These are phyloP conservation scores for Champsocephalus esox DNA, from an alignment of 2,797 vertebrate species.

Conservation along the genomic window DNA sequence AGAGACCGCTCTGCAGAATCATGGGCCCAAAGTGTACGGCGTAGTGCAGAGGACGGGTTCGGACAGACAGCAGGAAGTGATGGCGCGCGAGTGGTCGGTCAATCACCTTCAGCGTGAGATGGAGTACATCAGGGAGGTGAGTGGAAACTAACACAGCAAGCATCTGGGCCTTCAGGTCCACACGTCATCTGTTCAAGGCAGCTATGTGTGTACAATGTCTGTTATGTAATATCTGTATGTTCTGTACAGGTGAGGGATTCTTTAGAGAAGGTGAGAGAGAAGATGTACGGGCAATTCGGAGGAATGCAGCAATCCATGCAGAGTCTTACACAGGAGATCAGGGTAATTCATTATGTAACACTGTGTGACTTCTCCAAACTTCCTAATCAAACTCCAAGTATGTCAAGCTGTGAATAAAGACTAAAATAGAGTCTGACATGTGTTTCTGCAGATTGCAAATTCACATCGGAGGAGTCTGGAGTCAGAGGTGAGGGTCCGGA, in stretches of 20 bases:
- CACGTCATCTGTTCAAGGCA: background rate
- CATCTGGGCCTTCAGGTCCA: background rate
- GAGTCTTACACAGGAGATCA: slow-evolving; percentile 92
- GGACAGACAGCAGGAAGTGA: slow-evolving; percentile 92
- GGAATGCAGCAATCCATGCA: slow-evolving; percentile 96
- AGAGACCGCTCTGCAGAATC: slow-evolving; percentile 79
- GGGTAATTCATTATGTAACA: slow-evolving; percentile 79
- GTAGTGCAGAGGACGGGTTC: slow-evolving; percentile 89
- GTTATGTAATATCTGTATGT: background rate
- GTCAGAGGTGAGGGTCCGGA: slow-evolving; percentile 89
- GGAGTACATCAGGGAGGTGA: slow-evolving; percentile 97
- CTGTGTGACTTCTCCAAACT: background rate
- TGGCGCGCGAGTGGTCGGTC: slow-evolving; percentile 93
- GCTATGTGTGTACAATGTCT: slow-evolving; percentile 8
- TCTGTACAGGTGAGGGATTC: slow-evolving; percentile 93
- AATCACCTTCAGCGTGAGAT: slow-evolving; percentile 96
- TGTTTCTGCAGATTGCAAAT: slow-evolving; percentile 85
- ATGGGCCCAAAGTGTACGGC: slow-evolving; percentile 88
- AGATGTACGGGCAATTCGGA: slow-evolving; percentile 96
- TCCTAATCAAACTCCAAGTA: slow-evolving; percentile 13
- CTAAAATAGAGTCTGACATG: slow-evolving; percentile 10
- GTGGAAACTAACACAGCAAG: slow-evolving; percentile 54
- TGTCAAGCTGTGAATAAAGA: slow-evolving; percentile 30
- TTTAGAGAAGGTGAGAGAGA: slow-evolving; percentile 95
- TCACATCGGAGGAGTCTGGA: slow-evolving; percentile 89